Base-by-base conservation (phyloP, 2,113 vertebrate genomes). In the Eupsittula cactorum region DNA sequence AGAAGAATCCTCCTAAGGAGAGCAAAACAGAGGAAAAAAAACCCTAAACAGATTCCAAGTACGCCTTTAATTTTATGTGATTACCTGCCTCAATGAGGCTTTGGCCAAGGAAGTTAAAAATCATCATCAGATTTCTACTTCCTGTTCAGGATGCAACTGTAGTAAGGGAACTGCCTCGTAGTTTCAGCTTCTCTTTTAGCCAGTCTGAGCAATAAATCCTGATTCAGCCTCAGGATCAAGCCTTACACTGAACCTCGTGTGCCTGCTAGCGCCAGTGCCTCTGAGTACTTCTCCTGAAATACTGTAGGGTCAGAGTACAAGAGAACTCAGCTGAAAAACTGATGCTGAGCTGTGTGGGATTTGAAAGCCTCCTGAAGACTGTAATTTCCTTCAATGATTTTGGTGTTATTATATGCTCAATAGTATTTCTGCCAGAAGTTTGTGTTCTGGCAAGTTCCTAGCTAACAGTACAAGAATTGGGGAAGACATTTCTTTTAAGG, bases 381-480 rank as follows among this genome's bases (percentile, higher is more conserved):
- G 46, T 53, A 67, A 85, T 92, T 96, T 90, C 59, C 46, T 90
- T 82, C 76, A 68, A 1, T 63, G 27, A 73, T 84, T 95, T 91
- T 82, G 47, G 11, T 84, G 76, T 33, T 84, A 31, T 92, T 93
- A 79, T 41, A 52, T 27, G 44, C 52, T 83, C 52, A 71, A 3
- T 55, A 57, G 47, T 60, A 81, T 91, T 96, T 86, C 79, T 95
- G 60, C 76, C 90, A 90, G 77, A 86, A 84, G 33, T 88, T 92
- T 73, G 39, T 71, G 28, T 88, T 92, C 77, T 88, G 76, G 59
- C 60, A 86, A 86, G 76, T 71, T 90, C 39, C 46, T 81, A 78
- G 39, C 31, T 78, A 88, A 74, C 64, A 44, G 67, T 65, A 35
- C 19, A 33, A 78, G 79, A 86, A 86, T 15, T 27, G 41, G 41